Evolutionary conservation across 2,888 invertebrate genomes (phyloP).

Genomic region (Kryphioiulus occultus): DNA sequence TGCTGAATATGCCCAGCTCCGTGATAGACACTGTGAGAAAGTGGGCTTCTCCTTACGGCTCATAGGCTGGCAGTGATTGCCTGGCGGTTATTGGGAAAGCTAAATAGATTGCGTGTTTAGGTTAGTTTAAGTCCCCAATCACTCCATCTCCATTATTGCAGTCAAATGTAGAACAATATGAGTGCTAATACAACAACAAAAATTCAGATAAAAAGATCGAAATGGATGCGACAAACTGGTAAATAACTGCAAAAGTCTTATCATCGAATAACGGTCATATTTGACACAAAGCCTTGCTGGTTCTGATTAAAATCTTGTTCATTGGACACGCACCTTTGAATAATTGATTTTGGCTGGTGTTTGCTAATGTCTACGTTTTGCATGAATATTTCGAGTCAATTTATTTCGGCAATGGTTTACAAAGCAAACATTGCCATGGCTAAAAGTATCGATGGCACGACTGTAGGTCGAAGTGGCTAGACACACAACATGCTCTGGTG

Average conservation of each 20-base stretch:
- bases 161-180: too few relatives aligned
- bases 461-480: background rate
- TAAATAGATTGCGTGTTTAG: too few relatives aligned
- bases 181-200: too few relatives aligned
- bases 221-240: too few relatives aligned
- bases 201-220: too few relatives aligned
- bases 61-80: too few relatives aligned
- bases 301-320: constrained; percentile 11
- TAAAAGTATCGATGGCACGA: constrained; percentile 1
- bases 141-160: too few relatives aligned
- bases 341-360: background rate
- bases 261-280: background rate
- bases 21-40: too few relatives aligned
- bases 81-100: too few relatives aligned
- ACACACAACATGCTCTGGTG: background rate
- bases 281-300: background rate
- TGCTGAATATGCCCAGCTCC: too few relatives aligned
- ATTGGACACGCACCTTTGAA: background rate
- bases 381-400: background rate
- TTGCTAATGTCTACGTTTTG: background rate
- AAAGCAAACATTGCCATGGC: background rate
- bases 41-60: too few relatives aligned
- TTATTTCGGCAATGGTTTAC: background rate
- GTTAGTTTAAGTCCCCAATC: too few relatives aligned
- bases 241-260: background rate